Evolutionary conservation across 2,888 invertebrate species (phyloP), one percentile per base, ranked within the genome.

Genomic region (Melanchra persicariae): DNA sequence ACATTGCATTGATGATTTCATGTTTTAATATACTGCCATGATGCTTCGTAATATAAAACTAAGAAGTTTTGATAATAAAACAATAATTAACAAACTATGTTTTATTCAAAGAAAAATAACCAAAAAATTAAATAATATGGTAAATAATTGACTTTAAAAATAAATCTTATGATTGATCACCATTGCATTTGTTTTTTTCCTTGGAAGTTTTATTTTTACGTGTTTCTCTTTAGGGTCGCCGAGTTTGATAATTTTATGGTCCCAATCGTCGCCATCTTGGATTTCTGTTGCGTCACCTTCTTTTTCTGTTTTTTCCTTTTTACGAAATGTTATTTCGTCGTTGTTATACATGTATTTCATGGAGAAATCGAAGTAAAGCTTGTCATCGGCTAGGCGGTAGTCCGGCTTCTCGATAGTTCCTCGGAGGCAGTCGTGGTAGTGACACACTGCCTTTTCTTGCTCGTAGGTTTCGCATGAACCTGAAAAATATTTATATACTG

Each of bases 381-480:
- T 96, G 81, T 96, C 93, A 66, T 96, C 95, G 0, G 96, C 94
- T 55, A 95, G 83, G 0, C 93, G 86, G 78, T 96, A 96, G 84
- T 96, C 95, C 0, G 94, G 93, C 71, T 93, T 94, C 0, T 89
- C 82, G 1, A 95, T 84, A 1, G 95, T 95, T 1, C 95, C 96
- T 60, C 96, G 90, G 15, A 97, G 86, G 81, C 96, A 96, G 87
- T 97, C 97, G 87, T 96, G 96, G 88, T 97, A 97, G 73, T 93
- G 92, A 57, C 95, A 93, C 0, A 97, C 96, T n/a, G 95, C 95
- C 74, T 96, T 96, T 81, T 97, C 97, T 88, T 97, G 97, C 74
- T 96, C 96, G 68, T 94, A 94, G 0, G 97, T 97, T 88, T 97
- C 97, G 66, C 97, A 96, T 2, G 97, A 97, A 34, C 97, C 97